Evolutionary conservation across 2,113 vertebrate species (phyloP), one percentile per base, ranked within the genome.

Genomic region (Neofelis nebulosa): DNA sequence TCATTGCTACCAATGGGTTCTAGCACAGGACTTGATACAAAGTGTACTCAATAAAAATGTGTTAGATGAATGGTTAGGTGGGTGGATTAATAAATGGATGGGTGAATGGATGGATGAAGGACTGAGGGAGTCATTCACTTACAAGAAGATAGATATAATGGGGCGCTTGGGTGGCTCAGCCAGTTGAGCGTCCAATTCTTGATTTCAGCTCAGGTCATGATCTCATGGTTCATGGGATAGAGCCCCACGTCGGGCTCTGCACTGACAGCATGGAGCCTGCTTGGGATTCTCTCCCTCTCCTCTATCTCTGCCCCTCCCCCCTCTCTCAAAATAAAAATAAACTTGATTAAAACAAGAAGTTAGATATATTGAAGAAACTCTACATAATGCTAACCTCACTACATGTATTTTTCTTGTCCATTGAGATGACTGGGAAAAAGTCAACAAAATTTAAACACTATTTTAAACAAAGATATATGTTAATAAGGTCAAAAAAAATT

Each of bases 401-500:
- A 5, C 31, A 16, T 19, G 3, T 48, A 33, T 73, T 95, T 91
- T 81, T 95, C 71, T 89, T 73, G 12, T 38, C 68, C 55, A 91
- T 21, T 89, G 61, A 93, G 33, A 13, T 61, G 19, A 71, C 41
- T 36, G 8, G 19, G 10, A 69, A 97, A 95, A 73, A 41, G 19
- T 27, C 66, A 61, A 93, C 8, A 36, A 93, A 79, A 83, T 74
- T 68, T 86, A 79, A 96, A 84, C 9, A 93, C 21, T 16, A 73
- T 89, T 96, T 81, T 36, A 63, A 89, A 73, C 11, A 96, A 95
- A 91, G 41, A 90, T 74, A 89, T n/a, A 45, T 85, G 5, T 65
- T 94, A 73, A 66, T 85, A 8, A 69, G 38, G 5, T 71, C 7
- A 65, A 33, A 61, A 61, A 61, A 21, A 61, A 8, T 57, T 61